Evolutionary conservation across 1,140 invertebrate species (phyloP).

Genomic region (Drosophila arawakana): DNA sequence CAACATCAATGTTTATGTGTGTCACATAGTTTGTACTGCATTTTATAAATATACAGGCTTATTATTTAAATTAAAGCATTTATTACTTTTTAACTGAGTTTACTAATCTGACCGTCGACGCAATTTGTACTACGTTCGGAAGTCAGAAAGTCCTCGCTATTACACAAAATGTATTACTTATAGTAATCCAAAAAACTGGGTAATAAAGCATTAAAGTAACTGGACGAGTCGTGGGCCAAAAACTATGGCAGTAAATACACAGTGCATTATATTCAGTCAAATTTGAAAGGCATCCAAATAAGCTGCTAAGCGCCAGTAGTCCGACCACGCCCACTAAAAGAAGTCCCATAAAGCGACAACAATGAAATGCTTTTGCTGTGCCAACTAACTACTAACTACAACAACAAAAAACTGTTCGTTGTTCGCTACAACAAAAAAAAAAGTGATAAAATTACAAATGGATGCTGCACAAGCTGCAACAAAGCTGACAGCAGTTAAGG

Average conservation of each 20-base stretch:
- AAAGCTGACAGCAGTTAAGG: constrained; percentile 32
- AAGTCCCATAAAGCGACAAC: constrained; percentile 49
- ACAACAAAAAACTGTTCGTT: constrained; percentile 26
- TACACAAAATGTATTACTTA: constrained; percentile 57
- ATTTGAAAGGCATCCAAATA: constrained; percentile 54
- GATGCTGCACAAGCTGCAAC: constrained; percentile 67
- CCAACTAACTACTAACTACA: constrained; percentile 6
- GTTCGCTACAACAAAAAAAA: constrained; percentile 39
- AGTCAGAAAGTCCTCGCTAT: constrained; percentile 46
- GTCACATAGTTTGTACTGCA: too few species aligned
- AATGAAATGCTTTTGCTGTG: constrained; percentile 71
- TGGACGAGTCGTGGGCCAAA: constrained; percentile 41
- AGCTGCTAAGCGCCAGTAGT: constrained; percentile 32
- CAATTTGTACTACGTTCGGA: constrained; percentile 37
- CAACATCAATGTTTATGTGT: background rate
- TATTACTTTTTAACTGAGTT: constrained; percentile 12
- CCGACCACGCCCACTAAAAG: constrained; percentile 40
- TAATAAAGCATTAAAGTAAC: constrained; percentile 77
- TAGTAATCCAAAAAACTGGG: background rate
- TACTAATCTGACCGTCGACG: constrained; percentile 26
- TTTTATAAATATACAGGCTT: too few species aligned
- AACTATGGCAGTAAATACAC: constrained; percentile 23
- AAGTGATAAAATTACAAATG: constrained; percentile 80
- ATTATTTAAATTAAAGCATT: too few species aligned
- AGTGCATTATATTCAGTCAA: constrained; percentile 66